phyloP scores from a whole-genome alignment of 2,797 vertebrate genomes.

The Orestias chungarensis region DNA sequence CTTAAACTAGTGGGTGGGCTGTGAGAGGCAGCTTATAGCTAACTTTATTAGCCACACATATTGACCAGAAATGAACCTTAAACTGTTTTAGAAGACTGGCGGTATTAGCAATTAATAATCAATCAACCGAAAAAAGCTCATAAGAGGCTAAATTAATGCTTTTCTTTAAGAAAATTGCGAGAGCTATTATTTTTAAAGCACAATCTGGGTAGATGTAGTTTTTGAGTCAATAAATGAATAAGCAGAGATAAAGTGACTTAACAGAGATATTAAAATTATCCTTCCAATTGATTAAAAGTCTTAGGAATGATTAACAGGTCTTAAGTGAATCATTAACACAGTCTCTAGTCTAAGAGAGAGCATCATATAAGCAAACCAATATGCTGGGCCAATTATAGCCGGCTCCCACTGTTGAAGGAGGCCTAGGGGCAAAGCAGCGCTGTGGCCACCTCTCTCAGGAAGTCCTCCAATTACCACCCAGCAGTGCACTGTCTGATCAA shows the following conservation, averaged over 20 bases:
- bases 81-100: conserved; percentile 8
- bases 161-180: conserved; percentile 6
- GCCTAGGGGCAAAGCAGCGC: conserved; percentile 63
- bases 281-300: conserved; percentile 33
- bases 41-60: conserved; percentile 48
- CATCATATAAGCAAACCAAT: conserved; percentile 39
- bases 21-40: conserved; percentile 54
- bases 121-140: conserved; percentile 17
- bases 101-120: conserved; percentile 31
- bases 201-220: conserved; percentile 6
- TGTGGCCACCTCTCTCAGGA: conserved; percentile 70
- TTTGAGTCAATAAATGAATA: conserved; percentile 14
- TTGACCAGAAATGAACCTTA: conserved; percentile 35
- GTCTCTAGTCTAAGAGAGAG: conserved; percentile 28
- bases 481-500: conserved; percentile 60
- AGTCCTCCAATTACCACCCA: conserved; percentile 78
- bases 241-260: conserved; percentile 15
- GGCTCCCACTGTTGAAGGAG: conserved; percentile 61
- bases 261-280: conserved; percentile 9
- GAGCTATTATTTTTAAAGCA: background rate
- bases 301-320: conserved; percentile 35
- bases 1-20: conserved; percentile 70
- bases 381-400: conserved; percentile 71
- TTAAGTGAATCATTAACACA: conserved; percentile 37
- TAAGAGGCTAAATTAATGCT: conserved; percentile 4